Evolutionary conservation across 2,797 vertebrate species (phyloP), one percentile per base, ranked within the genome.

Genomic region (Sciurus vulgaris): DNA sequence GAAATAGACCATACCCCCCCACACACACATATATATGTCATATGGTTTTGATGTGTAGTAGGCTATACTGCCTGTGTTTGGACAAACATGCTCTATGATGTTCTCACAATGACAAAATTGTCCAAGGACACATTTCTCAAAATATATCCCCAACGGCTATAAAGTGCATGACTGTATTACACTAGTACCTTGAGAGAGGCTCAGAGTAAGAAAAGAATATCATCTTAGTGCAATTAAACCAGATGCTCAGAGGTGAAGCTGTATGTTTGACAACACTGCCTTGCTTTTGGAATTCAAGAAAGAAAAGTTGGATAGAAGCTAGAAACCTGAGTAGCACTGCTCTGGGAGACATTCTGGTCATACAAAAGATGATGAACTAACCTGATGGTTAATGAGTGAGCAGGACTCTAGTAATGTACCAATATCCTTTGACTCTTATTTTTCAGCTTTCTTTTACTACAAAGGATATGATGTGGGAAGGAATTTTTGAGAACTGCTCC

Each of bases 401-500:
- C 14, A 59, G 54, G 73, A 69, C 22, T 47, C 20, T 17, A 30
- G 28, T 44, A 47, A 83, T 38, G 10, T 73, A 14, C 15, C 89
- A 69, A 0, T 44, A 78, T 54, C 17, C 49, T 69, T 76, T 61
- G 22, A 81, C n/a, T 88, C 44, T 51, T 56, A 65, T 72, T 89
- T 92, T 86, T 78, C 14, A 83, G 47, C 9, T 92, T 74, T 35
- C 15, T 35, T 76, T 14, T 74, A 49, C 11, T 67, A 33, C 38
- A 92, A 65, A 90, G 49, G 38, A 20, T 82, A 35, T 73, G 20
- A 73, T 59, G 59, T 67, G 54, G 18, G 69, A 79, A 91, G 78
- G 22, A 84, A 44, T 79, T 94, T 88, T 67, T 93, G 83, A 87
- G n/a, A 77, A 86, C 44, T 77, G 17, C 54, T 93, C 61, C 79